Conservation (phyloP, 2,113 vertebrate genomes). For the western clawed frog (Xenopus tropicalis) region DNA sequence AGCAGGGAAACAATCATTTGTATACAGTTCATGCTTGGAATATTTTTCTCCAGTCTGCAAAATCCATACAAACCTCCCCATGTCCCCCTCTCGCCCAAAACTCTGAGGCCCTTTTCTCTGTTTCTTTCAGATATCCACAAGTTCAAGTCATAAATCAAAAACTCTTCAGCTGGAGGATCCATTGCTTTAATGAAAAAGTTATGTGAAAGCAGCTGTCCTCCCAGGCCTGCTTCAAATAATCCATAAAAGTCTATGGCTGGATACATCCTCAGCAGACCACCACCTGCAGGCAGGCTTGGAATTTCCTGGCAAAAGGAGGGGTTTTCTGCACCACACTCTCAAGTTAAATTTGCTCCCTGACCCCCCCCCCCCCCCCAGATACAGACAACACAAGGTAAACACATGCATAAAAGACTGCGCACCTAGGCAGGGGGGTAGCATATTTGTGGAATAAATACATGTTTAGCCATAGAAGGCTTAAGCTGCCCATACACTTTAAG, state of each 20-base stretch:
- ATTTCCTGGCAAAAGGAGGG: conserved; percentile 44
- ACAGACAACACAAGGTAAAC: neutral
- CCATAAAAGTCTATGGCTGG: conserved; percentile 57
- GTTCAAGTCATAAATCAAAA: conserved; percentile 76
- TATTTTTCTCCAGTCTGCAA: conserved; percentile 3
- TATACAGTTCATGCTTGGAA: conserved; percentile 14
- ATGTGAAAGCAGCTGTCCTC: conserved; percentile 66
- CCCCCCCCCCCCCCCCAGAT: conserved; percentile 29
- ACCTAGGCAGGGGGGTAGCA: too few species aligned
- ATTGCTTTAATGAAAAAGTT: conserved; percentile 85
- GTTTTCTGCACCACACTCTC: neutral
- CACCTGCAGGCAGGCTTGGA: conserved; percentile 56
- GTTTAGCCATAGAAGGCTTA: too few species aligned
- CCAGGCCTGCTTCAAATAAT: conserved; percentile 51
- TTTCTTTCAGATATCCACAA: conserved; percentile 64
- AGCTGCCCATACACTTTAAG: too few species aligned
- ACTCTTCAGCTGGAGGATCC: conserved; percentile 73
- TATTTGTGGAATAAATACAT: too few species aligned
- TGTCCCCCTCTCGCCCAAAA: neutral
- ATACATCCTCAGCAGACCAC: conserved; percentile 54
- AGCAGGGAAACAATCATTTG: conserved; percentile 11
- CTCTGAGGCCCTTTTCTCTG: conserved; percentile 20
- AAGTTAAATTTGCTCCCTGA: neutral
- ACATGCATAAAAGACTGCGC: too few species aligned
- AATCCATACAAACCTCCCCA: conserved; percentile 3